Conservation (phyloP, 2,113 vertebrate species). For the Vulpes lagopus region DNA sequence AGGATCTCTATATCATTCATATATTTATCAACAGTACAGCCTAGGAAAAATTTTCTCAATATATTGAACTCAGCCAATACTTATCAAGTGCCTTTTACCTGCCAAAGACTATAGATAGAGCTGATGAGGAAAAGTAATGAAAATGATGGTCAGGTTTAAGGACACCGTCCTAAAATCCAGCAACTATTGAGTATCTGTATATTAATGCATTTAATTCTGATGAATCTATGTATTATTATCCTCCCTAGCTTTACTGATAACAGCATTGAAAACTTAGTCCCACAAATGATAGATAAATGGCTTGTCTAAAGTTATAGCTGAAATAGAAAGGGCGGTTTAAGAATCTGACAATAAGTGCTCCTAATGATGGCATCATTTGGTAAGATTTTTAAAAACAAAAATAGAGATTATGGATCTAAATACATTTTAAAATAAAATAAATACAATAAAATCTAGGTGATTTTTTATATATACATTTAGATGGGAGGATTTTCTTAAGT, state of each 20-base stretch:
- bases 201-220: neutral
- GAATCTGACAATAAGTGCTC: neutral
- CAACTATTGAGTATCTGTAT: neutral
- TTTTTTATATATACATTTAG: neutral
- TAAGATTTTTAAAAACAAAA: neutral
- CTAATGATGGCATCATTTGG: neutral
- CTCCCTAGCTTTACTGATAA: neutral
- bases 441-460: neutral
- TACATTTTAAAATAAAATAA: neutral
- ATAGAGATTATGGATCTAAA: neutral
- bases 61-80: neutral
- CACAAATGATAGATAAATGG: neutral
- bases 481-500: neutral
- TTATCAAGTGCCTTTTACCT: neutral
- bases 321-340: neutral
- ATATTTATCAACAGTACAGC: neutral
- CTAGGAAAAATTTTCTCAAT: neutral
- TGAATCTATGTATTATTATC: neutral
- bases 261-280: neutral
- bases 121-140: neutral
- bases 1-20: neutral
- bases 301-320: neutral
- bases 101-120: accelerated
- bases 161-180: neutral
- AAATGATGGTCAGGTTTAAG: accelerated